Evolutionary conservation across 2,797 vertebrate species (phyloP).

Genomic region (Propithecus perrieri): DNA sequence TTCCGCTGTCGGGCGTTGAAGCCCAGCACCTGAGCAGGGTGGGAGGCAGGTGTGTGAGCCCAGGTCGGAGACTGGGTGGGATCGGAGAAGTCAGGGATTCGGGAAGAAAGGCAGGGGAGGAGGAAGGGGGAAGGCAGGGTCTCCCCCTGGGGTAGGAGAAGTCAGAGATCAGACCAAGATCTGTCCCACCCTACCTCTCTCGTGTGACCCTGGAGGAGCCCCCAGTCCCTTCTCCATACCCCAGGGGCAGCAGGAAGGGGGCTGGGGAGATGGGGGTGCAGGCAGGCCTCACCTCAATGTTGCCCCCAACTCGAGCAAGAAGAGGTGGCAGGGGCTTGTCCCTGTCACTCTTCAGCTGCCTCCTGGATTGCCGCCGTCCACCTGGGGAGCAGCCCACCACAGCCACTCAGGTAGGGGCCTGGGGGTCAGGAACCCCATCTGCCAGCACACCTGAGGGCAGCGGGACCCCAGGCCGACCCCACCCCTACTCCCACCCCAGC

Average conservation of each 20-base stretch:
- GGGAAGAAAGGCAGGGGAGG: not conserved
- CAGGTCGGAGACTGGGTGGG: fast-evolving
- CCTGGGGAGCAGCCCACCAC: slow-evolving; percentile 82
- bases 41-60: fast-evolving
- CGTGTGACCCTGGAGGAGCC: not conserved
- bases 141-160: not conserved
- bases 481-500: fast-evolving
- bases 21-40: slow-evolving; percentile 92
- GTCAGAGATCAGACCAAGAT: not conserved
- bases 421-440: not conserved
- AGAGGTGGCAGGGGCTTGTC: slow-evolving; percentile 97
- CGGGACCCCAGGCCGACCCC: not conserved
- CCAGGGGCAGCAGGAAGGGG: fast-evolving
- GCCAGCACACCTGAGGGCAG: not conserved
- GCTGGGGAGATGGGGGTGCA: fast-evolving
- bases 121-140: fast-evolving
- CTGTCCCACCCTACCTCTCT: not conserved
- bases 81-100: not conserved
- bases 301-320: slow-evolving; percentile 96
- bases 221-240: too few species aligned
- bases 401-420: not conserved
- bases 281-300: slow-evolving; percentile 92
- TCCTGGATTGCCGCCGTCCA: slow-evolving; percentile 95
- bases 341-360: slow-evolving; percentile 95
- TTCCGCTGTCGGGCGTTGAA: slow-evolving; percentile 98